Evolutionary conservation across 2,113 vertebrate species (phyloP).

Genomic region (Proterorhinus semilunaris): DNA sequence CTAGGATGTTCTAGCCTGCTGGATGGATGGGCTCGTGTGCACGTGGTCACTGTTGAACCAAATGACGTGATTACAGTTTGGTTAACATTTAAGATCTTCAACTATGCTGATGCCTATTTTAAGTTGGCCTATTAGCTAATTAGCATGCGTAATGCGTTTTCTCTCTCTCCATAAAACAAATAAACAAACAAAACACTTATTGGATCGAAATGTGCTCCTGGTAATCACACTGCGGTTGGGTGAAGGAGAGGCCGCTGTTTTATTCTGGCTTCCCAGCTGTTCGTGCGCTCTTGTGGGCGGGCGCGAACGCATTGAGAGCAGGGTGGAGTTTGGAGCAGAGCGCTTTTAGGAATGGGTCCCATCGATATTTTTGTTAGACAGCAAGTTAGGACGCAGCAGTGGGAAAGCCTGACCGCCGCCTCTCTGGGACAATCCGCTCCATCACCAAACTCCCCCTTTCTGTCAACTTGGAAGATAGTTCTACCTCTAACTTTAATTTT

Average conservation of each 20-base stretch:
- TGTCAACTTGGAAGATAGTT: conserved; percentile 55
- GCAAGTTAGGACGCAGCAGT: conserved; percentile 70
- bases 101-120: no score
- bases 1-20: no score
- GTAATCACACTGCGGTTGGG: background rate
- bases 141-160: no score
- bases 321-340: conserved; percentile 66
- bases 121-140: no score
- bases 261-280: conserved; percentile 68
- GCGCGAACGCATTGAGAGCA: conserved; percentile 37
- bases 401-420: conserved; percentile 72
- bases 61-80: no score
- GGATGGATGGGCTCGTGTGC: no score
- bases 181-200: background rate
- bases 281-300: conserved; percentile 64
- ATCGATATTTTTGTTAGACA: conserved; percentile 66
- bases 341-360: conserved; percentile 77
- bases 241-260: conserved; percentile 32
- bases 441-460: conserved; percentile 35
- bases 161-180: no score
- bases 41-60: no score
- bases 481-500: conserved; percentile 70
- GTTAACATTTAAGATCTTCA: no score
- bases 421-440: conserved; percentile 73
- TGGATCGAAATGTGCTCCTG: background rate